A percentile compares a stretch with the other conserved stretches of the same genome.
Evolutionary conservation across 2,888 invertebrate genomes (phyloP).

Genomic region (Ophion ventricosus): DNA sequence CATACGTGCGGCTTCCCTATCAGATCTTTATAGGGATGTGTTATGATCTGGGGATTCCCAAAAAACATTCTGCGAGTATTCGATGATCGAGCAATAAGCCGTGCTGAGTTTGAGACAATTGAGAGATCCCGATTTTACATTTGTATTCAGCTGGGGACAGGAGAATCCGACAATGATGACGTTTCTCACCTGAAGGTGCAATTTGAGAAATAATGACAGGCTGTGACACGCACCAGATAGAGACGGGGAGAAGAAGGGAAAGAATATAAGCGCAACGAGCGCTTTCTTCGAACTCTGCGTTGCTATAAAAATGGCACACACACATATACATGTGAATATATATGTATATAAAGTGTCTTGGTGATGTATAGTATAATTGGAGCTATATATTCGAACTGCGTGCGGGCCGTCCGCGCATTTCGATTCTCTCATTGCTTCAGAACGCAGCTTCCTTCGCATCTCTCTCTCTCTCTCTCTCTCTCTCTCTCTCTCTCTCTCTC

Average conservation of each 20-base stretch:
- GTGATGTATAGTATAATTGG: conserved; percentile 48
- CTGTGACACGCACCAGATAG: background rate
- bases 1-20: no score
- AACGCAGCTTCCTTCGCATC: conserved; percentile 44
- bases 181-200: conserved; percentile 51
- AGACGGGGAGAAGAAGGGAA: conserved; percentile 28
- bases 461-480: conserved; percentile 44
- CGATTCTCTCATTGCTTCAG: conserved; percentile 58
- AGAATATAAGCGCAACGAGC: conserved; percentile 40
- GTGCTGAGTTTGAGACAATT: no score
- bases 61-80: no score
- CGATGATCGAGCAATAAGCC: no score
- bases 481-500: conserved; percentile 60
- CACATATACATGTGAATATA: background rate
- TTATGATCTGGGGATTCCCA: no score
- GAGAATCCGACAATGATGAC: conserved; percentile 37
- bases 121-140: no score
- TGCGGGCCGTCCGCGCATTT: conserved; percentile 56
- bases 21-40: no score
- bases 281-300: conserved; percentile 62
- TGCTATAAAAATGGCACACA: conserved; percentile 41
- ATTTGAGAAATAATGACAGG: conserved; percentile 61
- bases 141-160: background rate
- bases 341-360: background rate
- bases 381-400: conserved; percentile 57